Evolutionary conservation across 2,888 invertebrate species (phyloP), one percentile per base, ranked within the genome.

Genomic region (Himalopsyche tibetana): DNA sequence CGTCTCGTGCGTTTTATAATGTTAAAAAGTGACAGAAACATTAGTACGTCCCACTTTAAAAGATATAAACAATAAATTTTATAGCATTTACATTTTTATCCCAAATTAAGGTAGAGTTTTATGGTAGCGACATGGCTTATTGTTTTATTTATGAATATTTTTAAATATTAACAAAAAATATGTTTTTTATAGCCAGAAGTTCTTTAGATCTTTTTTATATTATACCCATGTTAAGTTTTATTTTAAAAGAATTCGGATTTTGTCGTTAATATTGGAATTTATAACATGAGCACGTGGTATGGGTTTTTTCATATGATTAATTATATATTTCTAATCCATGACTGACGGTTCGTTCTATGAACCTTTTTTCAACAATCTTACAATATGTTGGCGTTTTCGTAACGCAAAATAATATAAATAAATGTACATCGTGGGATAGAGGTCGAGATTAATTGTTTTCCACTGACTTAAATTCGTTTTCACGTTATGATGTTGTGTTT

Each of bases 31-130:
- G 74, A 74, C 74, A 74, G 74, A 74, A 36, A 74, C 74, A 74
- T 38, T 74, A 74, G 15, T 74, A 74, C 74, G 38, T 74, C 74
- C 74, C 74, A 74, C 74, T 74, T 74, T 74, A 36, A 74, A 74
- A 74, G 38, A 38, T 74, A 38, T 74, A 5, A 38, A 38, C 74
- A 38, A 74, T 74, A 74, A 74, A 74, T 74, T 74, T 74, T 36
- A 38, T 5, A 19, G 15, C 12, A 12, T 74, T 12, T 9, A 74
- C 74, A 38, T 74, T 74, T 74, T 74, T 74, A 38, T 74, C 36
- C 74, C 74, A 74, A 74, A 74, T 74, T 74, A 36, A 74, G 74
- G 74, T 36, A 38, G 36, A 9, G 12, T 74, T 51, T 74, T 74
- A 74, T 74, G 74, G 74, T 74, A 74, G 74, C 74, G 36, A 74